Evolutionary conservation across 2,797 vertebrate genomes (phyloP), one percentile per base, ranked within the genome.

Genomic region (Rousettus madagascariensis): DNA sequence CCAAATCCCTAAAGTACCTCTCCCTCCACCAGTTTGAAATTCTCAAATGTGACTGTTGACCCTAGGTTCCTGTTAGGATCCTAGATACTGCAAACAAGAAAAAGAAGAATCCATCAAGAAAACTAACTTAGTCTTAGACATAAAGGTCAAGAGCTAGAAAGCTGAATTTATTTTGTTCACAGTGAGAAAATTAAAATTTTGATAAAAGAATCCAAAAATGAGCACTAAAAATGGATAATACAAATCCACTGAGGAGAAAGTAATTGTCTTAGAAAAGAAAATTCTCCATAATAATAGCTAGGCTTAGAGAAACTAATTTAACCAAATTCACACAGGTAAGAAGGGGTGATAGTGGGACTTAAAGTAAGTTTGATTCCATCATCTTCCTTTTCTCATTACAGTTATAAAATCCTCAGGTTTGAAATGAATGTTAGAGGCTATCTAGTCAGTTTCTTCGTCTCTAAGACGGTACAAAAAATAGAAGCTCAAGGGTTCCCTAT

Each of bases 131-230:
- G 10, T 85, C 57, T 90, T 72, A 93, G 13, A 7, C 15, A 69
- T 33, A 92, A 96, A 96, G 80, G 51, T 89, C 78, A 96, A 89
- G n/a, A 97, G 77, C 28, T 55, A 41, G 11, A 93, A 41, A 26
- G 83, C 20, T 30, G 17, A 74, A 88, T 80, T 91, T 86, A 33
- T 63, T 43, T 59, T 95, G 83, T 86, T 96, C 82, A 28, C 0
- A 86, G 80, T 51, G 33, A 93, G 61, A 46, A 82, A 8, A 85
- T 80, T 96, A 90, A 79, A 92, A 86, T 65, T 65, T 49, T 61
- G 72, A 90, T 84, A 90, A 49, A n/a, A n/a, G 43, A 72, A 41
- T 2, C 8, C 13, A 89, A 68, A 86, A 95, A 38, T n/a, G 36
- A 95, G 65, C 13, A 61, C 30, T 49, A 79, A 95, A 96, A 95